Conservation (phyloP, 2,113 vertebrate species). For the Melanostigma gelatinosum region DNA sequence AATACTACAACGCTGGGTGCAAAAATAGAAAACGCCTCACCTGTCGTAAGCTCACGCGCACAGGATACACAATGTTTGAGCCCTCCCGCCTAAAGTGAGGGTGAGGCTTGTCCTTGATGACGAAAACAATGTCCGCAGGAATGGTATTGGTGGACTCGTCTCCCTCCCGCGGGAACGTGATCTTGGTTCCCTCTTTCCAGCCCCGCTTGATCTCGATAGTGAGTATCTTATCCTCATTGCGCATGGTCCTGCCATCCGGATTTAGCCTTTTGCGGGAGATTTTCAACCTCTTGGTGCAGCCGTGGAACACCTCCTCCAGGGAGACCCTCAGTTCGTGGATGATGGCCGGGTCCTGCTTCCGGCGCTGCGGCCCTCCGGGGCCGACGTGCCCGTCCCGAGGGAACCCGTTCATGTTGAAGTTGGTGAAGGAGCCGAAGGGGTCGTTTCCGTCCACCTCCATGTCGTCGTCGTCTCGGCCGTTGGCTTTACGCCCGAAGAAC, state of each 20-base stretch:
- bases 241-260: constrained; percentile 91
- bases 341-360: constrained; percentile 96
- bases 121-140: constrained; percentile 97
- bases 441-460: constrained; percentile 96
- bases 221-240: constrained; percentile 97
- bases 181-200: constrained; percentile 99
- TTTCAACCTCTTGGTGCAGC: constrained; percentile 97
- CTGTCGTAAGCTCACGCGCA: constrained; percentile 94
- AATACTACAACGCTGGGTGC: constrained; percentile 26
- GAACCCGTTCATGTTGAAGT: constrained; percentile 95
- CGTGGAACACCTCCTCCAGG: constrained; percentile 95
- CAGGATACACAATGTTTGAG: constrained; percentile 94
- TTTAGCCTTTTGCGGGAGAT: constrained; percentile 96
- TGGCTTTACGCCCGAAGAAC: constrained; percentile 94
- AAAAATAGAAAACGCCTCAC: constrained; percentile 79
- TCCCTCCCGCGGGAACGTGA: constrained; percentile 96
- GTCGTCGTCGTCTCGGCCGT: constrained; percentile 92
- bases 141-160: constrained; percentile 94
- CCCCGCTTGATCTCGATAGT: constrained; percentile 97
- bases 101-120: constrained; percentile 98
- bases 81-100: constrained; percentile 95
- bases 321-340: constrained; percentile 95
- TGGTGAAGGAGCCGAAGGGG: constrained; percentile 91
- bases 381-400: constrained; percentile 93
- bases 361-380: constrained; percentile 85